phyloP scores from a whole-genome alignment of 2,888 invertebrate genomes.

The Luperina testacea region DNA sequence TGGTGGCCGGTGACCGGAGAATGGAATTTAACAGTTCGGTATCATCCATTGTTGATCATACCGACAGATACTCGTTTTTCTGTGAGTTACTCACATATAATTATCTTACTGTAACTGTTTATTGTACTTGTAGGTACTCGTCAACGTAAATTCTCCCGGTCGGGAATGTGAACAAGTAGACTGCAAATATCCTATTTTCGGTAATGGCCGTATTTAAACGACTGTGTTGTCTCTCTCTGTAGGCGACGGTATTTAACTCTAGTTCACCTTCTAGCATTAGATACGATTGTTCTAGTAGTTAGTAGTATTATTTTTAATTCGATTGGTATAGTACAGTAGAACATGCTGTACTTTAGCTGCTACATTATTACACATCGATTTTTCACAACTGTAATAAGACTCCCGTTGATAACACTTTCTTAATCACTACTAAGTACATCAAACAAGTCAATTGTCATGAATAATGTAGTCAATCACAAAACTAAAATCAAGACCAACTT shows the following conservation, averaged over 20 bases:
- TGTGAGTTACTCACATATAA: not conserved
- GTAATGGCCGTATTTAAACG: too few species aligned
- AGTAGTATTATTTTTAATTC: not conserved
- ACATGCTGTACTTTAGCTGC: not conserved
- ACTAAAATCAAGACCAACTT: constrained; percentile 26
- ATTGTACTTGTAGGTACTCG: not conserved
- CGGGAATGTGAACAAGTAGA: not conserved
- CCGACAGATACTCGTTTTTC: not conserved
- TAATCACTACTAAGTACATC: constrained; percentile 8
- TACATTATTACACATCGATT: not conserved
- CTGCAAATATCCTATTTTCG: not conserved
- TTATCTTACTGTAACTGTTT: constrained; percentile 4
- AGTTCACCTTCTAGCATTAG: not conserved
- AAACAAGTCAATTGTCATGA: constrained; percentile 1
- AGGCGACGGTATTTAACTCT: not conserved
- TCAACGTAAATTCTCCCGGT: not conserved
- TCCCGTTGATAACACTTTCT: not conserved
- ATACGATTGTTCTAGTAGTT: not conserved
- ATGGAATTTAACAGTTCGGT: not conserved
- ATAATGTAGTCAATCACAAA: constrained; percentile 2
- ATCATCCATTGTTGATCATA: not conserved
- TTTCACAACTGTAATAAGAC: not conserved
- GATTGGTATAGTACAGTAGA: not conserved
- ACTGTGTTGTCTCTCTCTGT: too few species aligned
- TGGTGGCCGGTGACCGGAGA: not conserved